Percentiles rank a stretch among this genome's conserved stretches.
Evolutionary conservation across 2,888 invertebrate genomes (phyloP).

Genomic region (Pediacus dermestoides): DNA sequence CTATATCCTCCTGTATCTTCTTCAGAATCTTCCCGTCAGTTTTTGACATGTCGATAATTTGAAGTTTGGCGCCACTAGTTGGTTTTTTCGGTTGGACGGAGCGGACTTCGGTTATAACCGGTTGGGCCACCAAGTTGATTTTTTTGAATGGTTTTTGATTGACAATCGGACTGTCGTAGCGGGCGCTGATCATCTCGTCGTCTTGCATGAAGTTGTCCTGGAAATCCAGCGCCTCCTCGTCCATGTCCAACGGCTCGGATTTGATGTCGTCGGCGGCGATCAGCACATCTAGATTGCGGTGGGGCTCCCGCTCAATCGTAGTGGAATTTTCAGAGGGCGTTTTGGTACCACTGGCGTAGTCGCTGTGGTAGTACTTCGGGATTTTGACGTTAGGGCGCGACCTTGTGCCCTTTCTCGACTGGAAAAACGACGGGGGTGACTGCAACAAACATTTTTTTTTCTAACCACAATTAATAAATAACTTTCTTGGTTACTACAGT

Average conservation of each 20-base stretch:
- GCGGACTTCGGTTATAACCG: conserved; percentile 26
- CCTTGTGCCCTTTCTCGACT: conserved; percentile 45
- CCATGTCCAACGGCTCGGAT: conserved; percentile 43
- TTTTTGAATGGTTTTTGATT: conserved; percentile 10
- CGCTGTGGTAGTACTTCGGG: conserved; percentile 44
- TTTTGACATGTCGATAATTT: conserved; percentile 7
- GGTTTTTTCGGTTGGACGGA: conserved; percentile 15
- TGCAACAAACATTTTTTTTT: conserved; percentile 29
- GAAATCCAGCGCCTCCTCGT: conserved; percentile 34
- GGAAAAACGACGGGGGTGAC: conserved; percentile 41
- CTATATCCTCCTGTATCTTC: conserved; percentile 15
- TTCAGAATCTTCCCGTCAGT: conserved; percentile 11
- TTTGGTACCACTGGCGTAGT: conserved; percentile 25
- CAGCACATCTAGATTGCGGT: conserved; percentile 22
- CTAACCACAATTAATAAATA: not conserved
- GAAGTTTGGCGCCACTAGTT: not conserved
- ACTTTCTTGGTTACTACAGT: not conserved
- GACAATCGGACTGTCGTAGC: conserved; percentile 15
- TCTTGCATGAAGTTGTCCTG: conserved; percentile 28
- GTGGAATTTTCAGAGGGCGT: conserved; percentile 18
- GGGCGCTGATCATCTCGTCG: conserved; percentile 26
- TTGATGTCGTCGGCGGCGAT: conserved; percentile 38
- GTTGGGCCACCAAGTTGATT: conserved; percentile 15
- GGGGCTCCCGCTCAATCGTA: conserved; percentile 8
- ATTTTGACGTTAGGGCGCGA: conserved; percentile 48